Percentiles rank a stretch among this genome's conserved stretches.
Conservation (phyloP, 2,113 vertebrate genomes). For the Corythornis cristatus region DNA sequence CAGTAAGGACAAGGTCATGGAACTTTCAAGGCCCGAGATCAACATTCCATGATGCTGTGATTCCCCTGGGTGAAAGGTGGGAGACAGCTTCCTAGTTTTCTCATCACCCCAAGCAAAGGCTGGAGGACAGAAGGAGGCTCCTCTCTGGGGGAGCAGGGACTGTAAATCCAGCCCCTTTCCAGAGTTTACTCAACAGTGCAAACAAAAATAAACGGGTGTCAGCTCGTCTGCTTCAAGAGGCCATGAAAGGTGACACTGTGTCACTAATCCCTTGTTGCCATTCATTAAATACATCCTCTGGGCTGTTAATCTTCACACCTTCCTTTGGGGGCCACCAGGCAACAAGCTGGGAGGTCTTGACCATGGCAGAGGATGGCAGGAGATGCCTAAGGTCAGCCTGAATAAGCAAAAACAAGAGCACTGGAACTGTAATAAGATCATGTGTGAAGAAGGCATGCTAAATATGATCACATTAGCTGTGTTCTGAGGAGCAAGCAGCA, state of each 20-base stretch:
- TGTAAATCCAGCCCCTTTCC: conserved; percentile 68
- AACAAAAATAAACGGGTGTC: conserved; percentile 80
- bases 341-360: conserved; percentile 75
- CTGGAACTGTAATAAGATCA: conserved; percentile 63
- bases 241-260: conserved; percentile 73
- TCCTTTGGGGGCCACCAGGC: conserved; percentile 70
- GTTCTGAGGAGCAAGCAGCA: neutral
- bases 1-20: neutral
- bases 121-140: conserved; percentile 31
- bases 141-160: conserved; percentile 29
- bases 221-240: conserved; percentile 61
- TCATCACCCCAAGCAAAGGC: neutral
- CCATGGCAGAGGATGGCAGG: conserved; percentile 72
- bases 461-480: conserved; percentile 20
- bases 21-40: neutral
- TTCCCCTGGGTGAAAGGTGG: neutral
- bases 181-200: conserved; percentile 76
- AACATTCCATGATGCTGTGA: no score
- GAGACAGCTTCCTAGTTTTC: neutral
- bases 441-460: conserved; percentile 55
- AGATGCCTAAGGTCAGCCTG: conserved; percentile 63
- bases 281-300: conserved; percentile 77
- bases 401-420: conserved; percentile 49
- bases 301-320: conserved; percentile 78
- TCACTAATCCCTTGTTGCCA: conserved; percentile 76